Base-by-base conservation (phyloP, 2,113 vertebrate species). In the Erythrocercus mccallii region DNA sequence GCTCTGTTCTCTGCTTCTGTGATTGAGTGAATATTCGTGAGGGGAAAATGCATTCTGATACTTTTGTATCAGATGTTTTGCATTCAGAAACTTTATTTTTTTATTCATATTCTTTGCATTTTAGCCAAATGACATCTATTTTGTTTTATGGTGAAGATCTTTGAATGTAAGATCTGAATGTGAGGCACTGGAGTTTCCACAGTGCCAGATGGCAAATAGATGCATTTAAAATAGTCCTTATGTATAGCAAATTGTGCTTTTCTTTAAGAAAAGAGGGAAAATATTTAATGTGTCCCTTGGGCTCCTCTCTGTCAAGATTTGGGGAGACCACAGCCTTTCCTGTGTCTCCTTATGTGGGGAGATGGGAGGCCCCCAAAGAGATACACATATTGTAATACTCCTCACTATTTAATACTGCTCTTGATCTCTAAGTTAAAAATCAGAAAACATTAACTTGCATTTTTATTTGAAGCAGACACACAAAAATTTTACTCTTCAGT, bases 11-110 rank as follows among this genome's bases (percentile, higher is more conserved):
- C 3, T 8, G 15, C 14, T 73, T 78, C n/a, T 69, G 48, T 44
- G 25, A 19, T 35, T 78, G 38, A 19, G 9, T 50, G 35, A 54
- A 70, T 23, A 31, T 68, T 81, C 0, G 0, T 50, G 15, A 8
- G 6, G 8, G 38, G 42, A 12, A 92, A 69, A 66, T 5, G 4
- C 0, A 0, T 44, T 68, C 68, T 84, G 37, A 77, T 44, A 21
- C 20, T 86, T 90, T 31, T 53, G 4, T 25, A 37, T 57, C 24
- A 20, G 28, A 33, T 38, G 17, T 15, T 70, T 93, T 44, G 5
- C 21, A 87, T 71, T 81, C 47, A 48, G 11, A 15, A 80, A 11
- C 44, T 30, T 51, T 12, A 42, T 31, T 47, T 24, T 10, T 8
- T 14, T 30, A 19, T 33, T 56, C 0, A 3, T 48, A n/a, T 37